Evolutionary conservation across 2,888 invertebrate genomes (phyloP).

Genomic region (Encarsia formosa): DNA sequence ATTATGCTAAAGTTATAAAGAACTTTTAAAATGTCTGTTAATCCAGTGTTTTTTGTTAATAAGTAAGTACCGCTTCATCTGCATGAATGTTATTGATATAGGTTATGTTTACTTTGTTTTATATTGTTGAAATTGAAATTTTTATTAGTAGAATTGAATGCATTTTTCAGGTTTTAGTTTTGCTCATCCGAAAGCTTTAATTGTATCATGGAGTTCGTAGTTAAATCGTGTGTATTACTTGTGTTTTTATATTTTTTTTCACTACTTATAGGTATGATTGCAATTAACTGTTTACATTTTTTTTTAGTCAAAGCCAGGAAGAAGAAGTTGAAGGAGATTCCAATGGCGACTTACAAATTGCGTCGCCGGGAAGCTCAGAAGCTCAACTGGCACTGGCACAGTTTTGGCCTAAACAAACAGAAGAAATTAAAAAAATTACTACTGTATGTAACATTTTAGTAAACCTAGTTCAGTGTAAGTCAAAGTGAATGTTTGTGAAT

Average conservation of each 20-base stretch:
- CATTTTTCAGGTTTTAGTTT: constrained; percentile 23
- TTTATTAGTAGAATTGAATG: constrained; percentile 9
- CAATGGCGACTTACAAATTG: constrained; percentile 49
- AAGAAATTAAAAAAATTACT: constrained; percentile 74
- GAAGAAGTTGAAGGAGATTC: constrained; percentile 51
- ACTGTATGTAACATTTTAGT: constrained; percentile 55
- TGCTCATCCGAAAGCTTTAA: constrained; percentile 8
- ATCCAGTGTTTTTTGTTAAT: constrained; percentile 70
- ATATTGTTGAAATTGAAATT: constrained; percentile 12
- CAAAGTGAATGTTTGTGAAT: constrained; percentile 4
- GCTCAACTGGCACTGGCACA: constrained; percentile 68
- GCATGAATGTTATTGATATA: too few relatives aligned
- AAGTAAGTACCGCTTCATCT: constrained; percentile 59
- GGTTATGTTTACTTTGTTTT: constrained; percentile 37
- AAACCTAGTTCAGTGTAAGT: background rate
- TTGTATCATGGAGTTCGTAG: constrained; percentile 24
- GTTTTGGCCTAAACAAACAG: constrained; percentile 80
- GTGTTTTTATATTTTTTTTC: constrained; percentile 11
- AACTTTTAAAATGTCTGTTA: constrained; percentile 57
- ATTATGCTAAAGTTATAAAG: background rate
- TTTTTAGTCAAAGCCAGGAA: constrained; percentile 45
- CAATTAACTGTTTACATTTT: background rate
- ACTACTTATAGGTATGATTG: background rate
- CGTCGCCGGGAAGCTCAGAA: constrained; percentile 57
- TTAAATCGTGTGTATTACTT: constrained; percentile 23